Percentiles rank a stretch among this genome's conserved stretches.
phyloP scores from a whole-genome alignment of 2,113 vertebrate species.

The Elachura formosa region DNA sequence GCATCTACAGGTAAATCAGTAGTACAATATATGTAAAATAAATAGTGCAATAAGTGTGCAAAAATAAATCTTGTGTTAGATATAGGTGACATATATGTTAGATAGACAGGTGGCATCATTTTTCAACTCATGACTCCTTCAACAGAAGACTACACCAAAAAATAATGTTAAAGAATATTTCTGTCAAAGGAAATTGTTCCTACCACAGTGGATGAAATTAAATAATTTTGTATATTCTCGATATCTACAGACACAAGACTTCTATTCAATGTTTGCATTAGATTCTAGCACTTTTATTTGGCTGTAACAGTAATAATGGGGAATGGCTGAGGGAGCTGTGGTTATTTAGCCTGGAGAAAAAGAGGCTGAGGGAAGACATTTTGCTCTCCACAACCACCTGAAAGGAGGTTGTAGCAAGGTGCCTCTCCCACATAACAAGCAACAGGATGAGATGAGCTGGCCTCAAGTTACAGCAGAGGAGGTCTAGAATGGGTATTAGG shows the following conservation, averaged over 20 bases:
- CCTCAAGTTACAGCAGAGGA: neutral
- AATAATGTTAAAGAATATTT: neutral
- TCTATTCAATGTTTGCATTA: neutral
- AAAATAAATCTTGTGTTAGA: neutral
- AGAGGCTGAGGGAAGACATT: neutral
- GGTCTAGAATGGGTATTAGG: neutral
- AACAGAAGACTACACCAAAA: neutral
- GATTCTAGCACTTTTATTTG: neutral
- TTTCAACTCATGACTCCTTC: neutral
- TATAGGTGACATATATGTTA: neutral
- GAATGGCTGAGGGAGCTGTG: neutral
- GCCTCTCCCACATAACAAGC: neutral
- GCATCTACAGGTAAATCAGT: constrained; percentile 86
- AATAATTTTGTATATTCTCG: neutral
- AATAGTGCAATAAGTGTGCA: neutral
- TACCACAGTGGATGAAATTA: neutral
- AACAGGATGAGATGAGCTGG: accelerated
- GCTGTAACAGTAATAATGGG: neutral
- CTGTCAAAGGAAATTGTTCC: neutral
- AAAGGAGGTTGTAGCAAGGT: neutral
- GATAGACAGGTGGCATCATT: neutral
- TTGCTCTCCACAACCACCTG: neutral
- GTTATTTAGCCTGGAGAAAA: neutral
- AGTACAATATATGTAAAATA: neutral
- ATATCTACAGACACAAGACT: neutral